These are phyloP conservation scores for Catalaphyllia jardinei DNA, from an alignment of 64 coral and sea anemone genomes.

Conservation along the genomic window DNA sequence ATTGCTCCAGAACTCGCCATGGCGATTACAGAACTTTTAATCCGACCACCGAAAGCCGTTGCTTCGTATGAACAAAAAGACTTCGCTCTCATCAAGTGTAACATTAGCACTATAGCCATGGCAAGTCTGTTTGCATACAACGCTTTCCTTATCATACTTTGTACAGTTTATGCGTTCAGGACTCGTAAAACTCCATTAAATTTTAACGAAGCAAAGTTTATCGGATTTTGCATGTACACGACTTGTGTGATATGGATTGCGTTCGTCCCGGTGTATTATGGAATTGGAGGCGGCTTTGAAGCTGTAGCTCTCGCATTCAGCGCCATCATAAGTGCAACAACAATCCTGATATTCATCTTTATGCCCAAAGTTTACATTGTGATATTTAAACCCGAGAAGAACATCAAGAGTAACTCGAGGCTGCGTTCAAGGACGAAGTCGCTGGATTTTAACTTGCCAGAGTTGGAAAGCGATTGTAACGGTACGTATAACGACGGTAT, in stretches of 20 bases:
- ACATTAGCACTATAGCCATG: conserved; percentile 28
- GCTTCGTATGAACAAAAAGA: conserved; percentile 18
- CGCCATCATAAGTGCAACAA: conserved; percentile 75
- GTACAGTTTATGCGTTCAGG: conserved; percentile 85
- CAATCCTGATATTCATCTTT: conserved; percentile 79
- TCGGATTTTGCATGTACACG: conserved; percentile 92
- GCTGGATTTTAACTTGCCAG: conserved; percentile 8
- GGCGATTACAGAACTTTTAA: conserved; percentile 41
- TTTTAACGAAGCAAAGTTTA: conserved; percentile 93
- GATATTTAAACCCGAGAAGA: conserved; percentile 86
- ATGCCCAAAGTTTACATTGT: conserved; percentile 87
- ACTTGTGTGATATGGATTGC: conserved; percentile 88
- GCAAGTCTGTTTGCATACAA: conserved; percentile 70
- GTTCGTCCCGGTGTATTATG: conserved; percentile 84
- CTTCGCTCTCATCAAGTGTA: conserved; percentile 62
- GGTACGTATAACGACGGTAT: not conserved
- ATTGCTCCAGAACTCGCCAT: conserved; percentile 64
- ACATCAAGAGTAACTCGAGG: conserved; percentile 73
- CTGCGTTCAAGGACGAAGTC: conserved; percentile 65
- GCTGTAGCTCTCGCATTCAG: conserved; percentile 58
- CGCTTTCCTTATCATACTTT: conserved; percentile 68
- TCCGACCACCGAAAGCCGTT: conserved; percentile 28
- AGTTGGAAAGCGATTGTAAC: not conserved
- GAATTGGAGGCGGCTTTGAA: conserved; percentile 45
- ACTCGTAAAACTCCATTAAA: conserved; percentile 88